Evolutionary conservation across 2,113 vertebrate species (phyloP).

Genomic region (Oreocharis arfaki): DNA sequence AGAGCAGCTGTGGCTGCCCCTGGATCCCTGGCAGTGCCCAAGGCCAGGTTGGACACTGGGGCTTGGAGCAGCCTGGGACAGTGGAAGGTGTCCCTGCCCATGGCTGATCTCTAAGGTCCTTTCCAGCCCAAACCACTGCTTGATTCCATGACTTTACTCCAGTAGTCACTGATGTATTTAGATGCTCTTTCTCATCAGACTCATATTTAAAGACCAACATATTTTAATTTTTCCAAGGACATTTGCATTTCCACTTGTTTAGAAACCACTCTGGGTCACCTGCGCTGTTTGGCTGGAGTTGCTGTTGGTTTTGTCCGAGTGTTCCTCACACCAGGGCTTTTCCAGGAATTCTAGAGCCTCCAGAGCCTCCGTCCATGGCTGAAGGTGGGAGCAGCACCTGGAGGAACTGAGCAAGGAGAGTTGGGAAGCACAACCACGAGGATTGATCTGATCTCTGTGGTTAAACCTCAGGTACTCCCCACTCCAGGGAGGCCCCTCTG

Average conservation of each 20-base stretch:
- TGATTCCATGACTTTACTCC: not conserved
- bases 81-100: not conserved
- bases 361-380: not conserved
- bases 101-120: too few relatives aligned
- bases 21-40: not conserved
- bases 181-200: not conserved
- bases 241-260: not conserved
- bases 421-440: not conserved
- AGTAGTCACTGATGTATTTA: not conserved
- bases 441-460: conserved; percentile 28
- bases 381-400: not conserved
- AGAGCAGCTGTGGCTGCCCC: not conserved
- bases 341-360: not conserved
- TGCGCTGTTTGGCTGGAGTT: not conserved
- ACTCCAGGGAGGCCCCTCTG: not conserved
- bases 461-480: conserved; percentile 22
- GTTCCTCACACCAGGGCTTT: not conserved
- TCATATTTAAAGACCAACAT: not conserved
- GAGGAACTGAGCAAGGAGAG: not conserved
- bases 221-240: not conserved
- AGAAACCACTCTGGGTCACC: not conserved
- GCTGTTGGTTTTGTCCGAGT: not conserved
- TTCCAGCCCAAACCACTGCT: not conserved
- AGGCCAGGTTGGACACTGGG: not conserved
- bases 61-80: not conserved